A percentile compares a stretch with the other conserved stretches of the same genome.
Conservation (phyloP, 2,113 vertebrate genomes). For the Pardalotus punctatus region DNA sequence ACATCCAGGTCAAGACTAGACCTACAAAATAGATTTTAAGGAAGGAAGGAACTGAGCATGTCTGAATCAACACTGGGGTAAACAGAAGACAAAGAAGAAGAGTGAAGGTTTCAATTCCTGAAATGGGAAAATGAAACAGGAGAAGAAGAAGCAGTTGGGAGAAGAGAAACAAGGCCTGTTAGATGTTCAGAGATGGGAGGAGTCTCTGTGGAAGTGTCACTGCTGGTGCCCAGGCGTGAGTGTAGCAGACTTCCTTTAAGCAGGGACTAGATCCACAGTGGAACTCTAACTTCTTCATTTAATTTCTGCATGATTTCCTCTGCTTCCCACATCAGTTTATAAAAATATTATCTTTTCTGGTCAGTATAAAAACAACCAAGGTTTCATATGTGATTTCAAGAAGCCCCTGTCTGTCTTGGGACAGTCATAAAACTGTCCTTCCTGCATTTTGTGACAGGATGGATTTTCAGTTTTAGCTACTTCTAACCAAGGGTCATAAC, state of each 20-base stretch:
- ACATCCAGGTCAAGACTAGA: not conserved
- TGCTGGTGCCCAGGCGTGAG: not conserved
- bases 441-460: not conserved
- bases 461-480: not conserved
- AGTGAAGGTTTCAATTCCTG: not conserved
- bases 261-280: not conserved
- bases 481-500: not conserved
- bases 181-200: not conserved
- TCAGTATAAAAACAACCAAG: not conserved
- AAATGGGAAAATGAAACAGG: not conserved
- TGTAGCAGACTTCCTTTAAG: not conserved
- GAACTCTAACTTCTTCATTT: not conserved
- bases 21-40: not conserved
- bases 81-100: not conserved
- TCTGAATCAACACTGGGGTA: not conserved
- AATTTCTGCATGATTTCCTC: not conserved
- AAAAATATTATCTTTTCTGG: not conserved
- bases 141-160: not conserved
- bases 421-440: not conserved
- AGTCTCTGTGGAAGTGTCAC: not conserved
- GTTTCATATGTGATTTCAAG: fast-evolving
- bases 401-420: not conserved
- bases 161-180: not conserved
- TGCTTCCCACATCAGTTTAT: not conserved
- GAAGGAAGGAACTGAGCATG: not conserved